Percentiles rank a stretch among this genome's conserved stretches.
Evolutionary conservation across 2,113 vertebrate genomes (phyloP).

Genomic region (Deroptyus accipitrinus): DNA sequence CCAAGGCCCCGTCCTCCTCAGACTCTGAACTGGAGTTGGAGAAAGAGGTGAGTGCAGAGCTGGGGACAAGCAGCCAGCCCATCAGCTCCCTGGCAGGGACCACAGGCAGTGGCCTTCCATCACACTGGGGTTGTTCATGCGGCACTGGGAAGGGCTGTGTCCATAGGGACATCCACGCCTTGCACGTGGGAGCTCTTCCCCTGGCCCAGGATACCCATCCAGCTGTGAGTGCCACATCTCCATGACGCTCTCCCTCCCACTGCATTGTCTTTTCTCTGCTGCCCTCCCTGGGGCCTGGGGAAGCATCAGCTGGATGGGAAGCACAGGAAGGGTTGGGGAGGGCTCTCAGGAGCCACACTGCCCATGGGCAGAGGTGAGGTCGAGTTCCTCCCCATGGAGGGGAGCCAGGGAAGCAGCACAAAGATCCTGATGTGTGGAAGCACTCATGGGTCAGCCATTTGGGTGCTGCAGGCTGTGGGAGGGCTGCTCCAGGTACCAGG

Average conservation of each 20-base stretch:
- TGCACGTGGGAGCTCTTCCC: neutral
- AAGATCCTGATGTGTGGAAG: neutral
- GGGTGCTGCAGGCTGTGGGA: neutral
- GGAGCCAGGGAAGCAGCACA: neutral
- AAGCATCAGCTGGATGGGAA: neutral
- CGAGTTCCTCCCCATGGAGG: neutral
- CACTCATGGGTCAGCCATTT: accelerated
- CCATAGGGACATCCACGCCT: accelerated
- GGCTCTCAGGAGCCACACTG: neutral
- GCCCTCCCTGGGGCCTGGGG: neutral
- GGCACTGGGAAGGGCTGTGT: neutral
- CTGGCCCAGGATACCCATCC: neutral
- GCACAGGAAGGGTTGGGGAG: neutral
- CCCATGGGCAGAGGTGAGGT: neutral
- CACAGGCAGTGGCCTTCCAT: neutral
- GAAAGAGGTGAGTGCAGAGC: slow-evolving; percentile 64
- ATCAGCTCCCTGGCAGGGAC: neutral
- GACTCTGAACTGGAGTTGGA: slow-evolving; percentile 84
- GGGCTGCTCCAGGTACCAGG: neutral
- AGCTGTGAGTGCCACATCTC: neutral
- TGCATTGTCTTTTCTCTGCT: accelerated
- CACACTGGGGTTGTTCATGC: neutral
- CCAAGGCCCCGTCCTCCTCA: slow-evolving; percentile 78
- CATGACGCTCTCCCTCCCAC: neutral
- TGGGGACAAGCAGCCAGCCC: accelerated